Conservation (phyloP, 2,797 vertebrate species). For the Percopsis omiscomaycus region DNA sequence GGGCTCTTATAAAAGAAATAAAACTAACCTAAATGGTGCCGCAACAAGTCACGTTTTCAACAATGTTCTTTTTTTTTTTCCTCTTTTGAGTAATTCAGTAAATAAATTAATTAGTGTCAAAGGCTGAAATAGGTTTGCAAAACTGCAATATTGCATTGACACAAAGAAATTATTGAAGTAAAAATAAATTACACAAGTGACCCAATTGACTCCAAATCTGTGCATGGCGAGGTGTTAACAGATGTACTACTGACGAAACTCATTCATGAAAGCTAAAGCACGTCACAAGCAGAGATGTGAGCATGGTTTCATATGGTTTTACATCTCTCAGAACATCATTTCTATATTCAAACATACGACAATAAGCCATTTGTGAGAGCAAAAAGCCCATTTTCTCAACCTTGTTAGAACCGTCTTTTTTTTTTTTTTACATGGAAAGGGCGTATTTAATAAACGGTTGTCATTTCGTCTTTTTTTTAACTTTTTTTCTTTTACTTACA, state of each 20-base stretch:
- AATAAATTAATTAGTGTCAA: conserved; percentile 83
- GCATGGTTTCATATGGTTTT: conserved; percentile 79
- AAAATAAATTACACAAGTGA: conserved; percentile 82
- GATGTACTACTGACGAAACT: conserved; percentile 84
- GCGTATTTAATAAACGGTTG: conserved; percentile 70
- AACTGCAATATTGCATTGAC: conserved; percentile 58
- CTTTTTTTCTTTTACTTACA: conserved; percentile 85
- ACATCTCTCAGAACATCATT: conserved; percentile 59
- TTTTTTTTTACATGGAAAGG: conserved; percentile 78
- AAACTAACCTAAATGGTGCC: conserved; percentile 84
- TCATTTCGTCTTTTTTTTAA: conserved; percentile 77
- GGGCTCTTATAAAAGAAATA: conserved; percentile 92
- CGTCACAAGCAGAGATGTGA: conserved; percentile 87
- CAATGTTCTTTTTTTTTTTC: conserved; percentile 55
- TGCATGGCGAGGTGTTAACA: conserved; percentile 87
- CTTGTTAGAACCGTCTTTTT: conserved; percentile 74
- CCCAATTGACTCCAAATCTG: conserved; percentile 85
- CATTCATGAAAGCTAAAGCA: conserved; percentile 85
- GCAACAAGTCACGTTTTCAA: conserved; percentile 69
- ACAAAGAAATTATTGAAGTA: conserved; percentile 62
- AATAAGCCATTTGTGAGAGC: conserved; percentile 88
- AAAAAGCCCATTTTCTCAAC: conserved; percentile 85
- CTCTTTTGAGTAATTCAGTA: conserved; percentile 62
- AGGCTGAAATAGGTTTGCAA: conserved; percentile 67
- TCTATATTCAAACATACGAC: conserved; percentile 84